Evolutionary conservation across 1,140 invertebrate species (phyloP).

Genomic region (Cryptotermes secundus): DNA sequence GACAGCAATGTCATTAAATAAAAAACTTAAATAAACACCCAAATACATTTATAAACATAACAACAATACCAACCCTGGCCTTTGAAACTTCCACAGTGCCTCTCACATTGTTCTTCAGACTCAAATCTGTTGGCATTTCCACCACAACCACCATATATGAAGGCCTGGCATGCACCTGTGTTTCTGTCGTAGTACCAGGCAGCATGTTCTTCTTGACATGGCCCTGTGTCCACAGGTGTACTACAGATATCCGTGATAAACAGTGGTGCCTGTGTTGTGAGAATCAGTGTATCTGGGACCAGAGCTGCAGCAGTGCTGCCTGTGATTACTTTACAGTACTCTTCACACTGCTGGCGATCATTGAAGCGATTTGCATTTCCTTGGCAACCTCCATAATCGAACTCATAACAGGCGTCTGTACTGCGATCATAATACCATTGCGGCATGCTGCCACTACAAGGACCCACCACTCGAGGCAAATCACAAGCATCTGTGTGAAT

Average conservation of each 20-base stretch:
- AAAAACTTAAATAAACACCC: no score
- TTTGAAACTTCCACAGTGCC: slow-evolving; percentile 71
- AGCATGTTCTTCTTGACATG: slow-evolving; percentile 63
- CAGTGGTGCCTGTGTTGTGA: neutral
- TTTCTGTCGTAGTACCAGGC: slow-evolving; percentile 74
- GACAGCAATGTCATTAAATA: no score
- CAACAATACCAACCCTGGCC: slow-evolving; percentile 61
- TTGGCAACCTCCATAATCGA: slow-evolving; percentile 67
- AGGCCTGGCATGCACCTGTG: slow-evolving; percentile 62
- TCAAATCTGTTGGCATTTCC: slow-evolving; percentile 83
- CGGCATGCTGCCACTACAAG: slow-evolving; percentile 64
- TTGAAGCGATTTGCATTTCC: slow-evolving; percentile 70
- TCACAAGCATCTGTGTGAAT: slow-evolving; percentile 62
- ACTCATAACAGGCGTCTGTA: slow-evolving; percentile 64
- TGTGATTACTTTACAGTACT: slow-evolving; percentile 39
- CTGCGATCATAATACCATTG: slow-evolving; percentile 74
- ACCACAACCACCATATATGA: slow-evolving; percentile 78
- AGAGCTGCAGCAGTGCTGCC: slow-evolving; percentile 13
- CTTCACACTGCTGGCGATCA: slow-evolving; percentile 51
- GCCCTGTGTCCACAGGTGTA: slow-evolving; percentile 64
- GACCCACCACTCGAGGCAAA: slow-evolving; percentile 70
- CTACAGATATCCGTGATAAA: slow-evolving; percentile 53
- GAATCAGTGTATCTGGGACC: slow-evolving; percentile 35
- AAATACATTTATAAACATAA: no score
- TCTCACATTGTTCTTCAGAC: slow-evolving; percentile 76